Percentiles rank a stretch among this genome's conserved stretches.
phyloP scores from a whole-genome alignment of 2,797 vertebrate species.

The Halcyon badia region DNA sequence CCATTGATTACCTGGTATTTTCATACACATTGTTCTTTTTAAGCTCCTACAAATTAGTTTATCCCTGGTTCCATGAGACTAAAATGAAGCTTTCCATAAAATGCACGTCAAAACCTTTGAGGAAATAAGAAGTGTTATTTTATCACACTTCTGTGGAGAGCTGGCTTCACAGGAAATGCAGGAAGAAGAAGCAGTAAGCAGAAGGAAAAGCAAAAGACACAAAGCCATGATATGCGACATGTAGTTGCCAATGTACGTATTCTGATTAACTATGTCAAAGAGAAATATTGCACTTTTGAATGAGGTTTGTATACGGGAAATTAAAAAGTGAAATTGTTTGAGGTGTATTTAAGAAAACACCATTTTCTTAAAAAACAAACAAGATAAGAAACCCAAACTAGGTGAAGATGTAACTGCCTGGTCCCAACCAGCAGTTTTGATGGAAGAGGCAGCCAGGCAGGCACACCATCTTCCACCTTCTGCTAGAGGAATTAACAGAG shows the following conservation, averaged over 20 bases:
- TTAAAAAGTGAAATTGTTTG: not conserved
- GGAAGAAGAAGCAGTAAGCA: constrained; percentile 14
- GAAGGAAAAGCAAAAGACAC: not conserved
- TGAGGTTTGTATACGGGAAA: not conserved
- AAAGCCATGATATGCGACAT: not conserved
- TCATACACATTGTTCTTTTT: not conserved
- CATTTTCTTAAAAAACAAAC: not conserved
- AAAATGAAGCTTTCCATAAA: not conserved
- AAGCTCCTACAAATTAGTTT: not conserved
- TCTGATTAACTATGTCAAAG: not conserved
- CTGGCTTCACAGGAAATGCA: constrained; percentile 25
- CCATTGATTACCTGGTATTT: not conserved
- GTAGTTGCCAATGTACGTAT: not conserved
- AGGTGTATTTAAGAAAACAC: not conserved
- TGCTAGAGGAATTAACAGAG: not conserved
- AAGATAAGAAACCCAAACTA: not conserved
- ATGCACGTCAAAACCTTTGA: not conserved
- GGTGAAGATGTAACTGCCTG: not conserved
- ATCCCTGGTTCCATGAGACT: not conserved
- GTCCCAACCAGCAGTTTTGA: not conserved
- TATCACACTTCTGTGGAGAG: constrained; percentile 4
- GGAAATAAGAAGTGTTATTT: constrained; percentile 4
- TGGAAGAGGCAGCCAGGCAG: not conserved
- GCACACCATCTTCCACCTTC: not conserved
- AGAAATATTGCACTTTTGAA: not conserved